A percentile compares a stretch with the other conserved stretches of the same genome.
These are phyloP conservation scores for Periophthalmus magnuspinnatus DNA, from an alignment of 2,797 vertebrate species.

Conservation along the genomic window DNA sequence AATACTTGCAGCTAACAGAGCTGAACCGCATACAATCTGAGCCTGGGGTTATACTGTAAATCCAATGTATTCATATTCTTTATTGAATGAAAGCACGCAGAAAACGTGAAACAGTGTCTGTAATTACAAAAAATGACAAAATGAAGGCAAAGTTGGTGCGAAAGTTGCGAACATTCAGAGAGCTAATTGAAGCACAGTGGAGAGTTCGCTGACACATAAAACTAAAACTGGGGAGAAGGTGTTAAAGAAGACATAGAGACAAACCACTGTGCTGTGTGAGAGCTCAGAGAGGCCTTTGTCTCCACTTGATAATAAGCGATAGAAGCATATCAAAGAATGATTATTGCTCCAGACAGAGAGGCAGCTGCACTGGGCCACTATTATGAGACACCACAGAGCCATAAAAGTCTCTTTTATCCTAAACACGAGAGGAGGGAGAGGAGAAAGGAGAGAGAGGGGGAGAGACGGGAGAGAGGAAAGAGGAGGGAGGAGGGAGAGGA, in stretches of 20 bases:
- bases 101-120: neutral
- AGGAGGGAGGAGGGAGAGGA: neutral
- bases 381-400: constrained; percentile 44
- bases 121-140: constrained; percentile 3
- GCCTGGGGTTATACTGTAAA: too few relatives aligned
- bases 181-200: constrained; percentile 33
- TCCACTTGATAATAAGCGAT: constrained; percentile 58
- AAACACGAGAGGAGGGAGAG: constrained; percentile 25
- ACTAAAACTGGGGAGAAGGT: constrained; percentile 30
- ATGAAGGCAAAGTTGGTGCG: constrained; percentile 15
- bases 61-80: neutral
- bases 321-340: constrained; percentile 48
- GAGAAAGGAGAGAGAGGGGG: too few relatives aligned
- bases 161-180: constrained; percentile 32
- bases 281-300: constrained; percentile 39
- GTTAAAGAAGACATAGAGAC: constrained; percentile 37
- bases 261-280: constrained; percentile 6
- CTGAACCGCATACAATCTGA: too few relatives aligned
- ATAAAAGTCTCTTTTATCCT: constrained; percentile 54
- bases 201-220: constrained; percentile 21
- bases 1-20: too few relatives aligned
- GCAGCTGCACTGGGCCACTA: constrained; percentile 50
- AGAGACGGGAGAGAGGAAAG: too few relatives aligned
- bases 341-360: constrained; percentile 52
- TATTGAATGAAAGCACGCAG: neutral